phyloP scores from a whole-genome alignment of 2,113 vertebrate genomes.

The Pomatostomus ruficeps region DNA sequence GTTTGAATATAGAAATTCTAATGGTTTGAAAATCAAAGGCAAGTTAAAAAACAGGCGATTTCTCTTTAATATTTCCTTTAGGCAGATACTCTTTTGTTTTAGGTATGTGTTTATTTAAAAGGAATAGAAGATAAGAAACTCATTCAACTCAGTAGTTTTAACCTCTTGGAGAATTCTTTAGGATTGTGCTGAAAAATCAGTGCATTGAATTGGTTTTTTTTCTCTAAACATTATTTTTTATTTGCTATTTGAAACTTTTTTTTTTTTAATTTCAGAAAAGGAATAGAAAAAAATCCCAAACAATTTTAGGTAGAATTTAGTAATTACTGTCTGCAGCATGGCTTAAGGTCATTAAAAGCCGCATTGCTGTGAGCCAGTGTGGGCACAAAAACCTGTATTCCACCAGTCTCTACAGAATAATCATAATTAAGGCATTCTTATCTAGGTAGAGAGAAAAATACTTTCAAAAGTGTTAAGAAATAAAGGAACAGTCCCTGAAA shows the following conservation, averaged over 20 bases:
- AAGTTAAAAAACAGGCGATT: neutral
- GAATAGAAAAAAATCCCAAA: neutral
- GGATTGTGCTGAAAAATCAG: neutral
- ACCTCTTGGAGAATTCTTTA: neutral
- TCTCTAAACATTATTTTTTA: neutral
- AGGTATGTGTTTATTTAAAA: neutral
- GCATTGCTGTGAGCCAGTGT: rapidly evolving
- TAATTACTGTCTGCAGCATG: neutral
- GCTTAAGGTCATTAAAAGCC: neutral
- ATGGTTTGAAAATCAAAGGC: slow-evolving; percentile 6
- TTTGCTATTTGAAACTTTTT: neutral
- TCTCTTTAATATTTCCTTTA: neutral
- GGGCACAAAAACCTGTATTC: neutral
- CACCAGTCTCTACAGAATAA: neutral
- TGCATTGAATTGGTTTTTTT: neutral
- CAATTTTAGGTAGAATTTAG: neutral
- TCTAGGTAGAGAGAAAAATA: neutral
- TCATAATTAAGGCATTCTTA: neutral
- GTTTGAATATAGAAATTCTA: neutral
- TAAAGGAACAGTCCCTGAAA: neutral
- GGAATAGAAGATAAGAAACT: neutral
- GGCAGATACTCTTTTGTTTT: neutral
- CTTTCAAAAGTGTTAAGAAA: neutral
- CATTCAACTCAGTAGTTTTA: neutral
- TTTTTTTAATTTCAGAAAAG: neutral